A percentile compares a stretch with the other conserved stretches of the same genome.
Evolutionary conservation across 2,888 invertebrate genomes (phyloP).

Genomic region (Drosophila cognata): DNA sequence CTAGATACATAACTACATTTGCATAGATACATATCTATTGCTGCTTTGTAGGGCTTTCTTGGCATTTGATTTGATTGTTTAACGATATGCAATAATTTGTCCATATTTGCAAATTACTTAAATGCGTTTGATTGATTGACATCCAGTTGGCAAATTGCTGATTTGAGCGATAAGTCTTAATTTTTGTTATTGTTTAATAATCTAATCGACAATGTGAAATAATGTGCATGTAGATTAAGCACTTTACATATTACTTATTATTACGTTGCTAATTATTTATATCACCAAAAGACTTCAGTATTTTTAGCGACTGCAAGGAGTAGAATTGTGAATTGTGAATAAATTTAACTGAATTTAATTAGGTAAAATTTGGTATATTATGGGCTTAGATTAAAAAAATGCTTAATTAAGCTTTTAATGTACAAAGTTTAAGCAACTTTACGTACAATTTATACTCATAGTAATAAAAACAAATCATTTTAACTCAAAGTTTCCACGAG

Average conservation of each 20-base stretch:
- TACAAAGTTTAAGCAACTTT: not conserved
- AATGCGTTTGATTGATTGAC: conserved; percentile 24
- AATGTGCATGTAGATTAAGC: not conserved
- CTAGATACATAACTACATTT: not conserved
- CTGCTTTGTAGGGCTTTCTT: not conserved
- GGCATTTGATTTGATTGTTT: conserved; percentile 22
- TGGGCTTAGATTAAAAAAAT: not conserved
- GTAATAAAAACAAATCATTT: not conserved
- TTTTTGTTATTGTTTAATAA: not conserved
- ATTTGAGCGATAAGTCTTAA: conserved; percentile 5
- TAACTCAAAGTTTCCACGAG: not conserved
- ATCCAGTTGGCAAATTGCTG: conserved; percentile 21
- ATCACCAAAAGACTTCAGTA: not conserved
- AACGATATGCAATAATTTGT: conserved; percentile 34
- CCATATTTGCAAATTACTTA: conserved; percentile 42
- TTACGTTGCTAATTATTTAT: not conserved
- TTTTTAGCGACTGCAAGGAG: not conserved
- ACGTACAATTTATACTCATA: not conserved
- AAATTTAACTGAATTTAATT: not conserved
- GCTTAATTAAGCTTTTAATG: accelerated
- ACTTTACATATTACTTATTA: not conserved
- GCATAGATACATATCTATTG: conserved; percentile 5
- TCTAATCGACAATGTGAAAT: conserved; percentile 6
- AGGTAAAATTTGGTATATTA: not conserved
- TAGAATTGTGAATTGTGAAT: not conserved